Percentiles rank a stretch among this genome's conserved stretches.
These are phyloP conservation scores for Myotis yumanensis DNA, from an alignment of 2,113 vertebrate species.

Conservation along the genomic window DNA sequence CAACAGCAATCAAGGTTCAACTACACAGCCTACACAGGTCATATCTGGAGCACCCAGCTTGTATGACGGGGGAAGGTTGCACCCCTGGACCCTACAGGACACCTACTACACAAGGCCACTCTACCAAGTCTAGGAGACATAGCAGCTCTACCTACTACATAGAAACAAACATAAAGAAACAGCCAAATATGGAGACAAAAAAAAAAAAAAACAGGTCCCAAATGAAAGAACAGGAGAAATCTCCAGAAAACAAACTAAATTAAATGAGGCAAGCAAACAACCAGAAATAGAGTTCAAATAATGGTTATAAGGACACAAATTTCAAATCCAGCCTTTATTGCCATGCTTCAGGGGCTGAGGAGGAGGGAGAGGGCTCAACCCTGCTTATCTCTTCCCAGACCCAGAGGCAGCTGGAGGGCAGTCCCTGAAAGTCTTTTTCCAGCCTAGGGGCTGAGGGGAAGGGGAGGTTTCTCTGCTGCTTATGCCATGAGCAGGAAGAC, in stretches of 20 bases:
- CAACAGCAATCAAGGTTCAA: background rate
- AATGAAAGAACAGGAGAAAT: too few relatives aligned
- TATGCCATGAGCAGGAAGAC: background rate
- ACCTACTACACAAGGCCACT: too few relatives aligned
- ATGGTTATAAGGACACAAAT: background rate
- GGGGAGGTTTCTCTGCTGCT: background rate
- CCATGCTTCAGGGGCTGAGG: background rate
- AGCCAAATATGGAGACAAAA: too few relatives aligned
- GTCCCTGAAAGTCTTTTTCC: background rate
- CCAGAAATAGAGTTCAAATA: background rate
- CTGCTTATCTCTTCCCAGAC: background rate
- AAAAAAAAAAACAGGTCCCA: too few relatives aligned
- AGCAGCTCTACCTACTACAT: too few relatives aligned
- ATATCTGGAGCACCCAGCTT: background rate
- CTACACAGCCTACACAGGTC: background rate
- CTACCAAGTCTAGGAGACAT: too few relatives aligned
- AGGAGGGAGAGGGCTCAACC: background rate
- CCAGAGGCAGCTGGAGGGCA: background rate
- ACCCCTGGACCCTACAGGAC: background rate
- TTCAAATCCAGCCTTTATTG: constrained; percentile 60
- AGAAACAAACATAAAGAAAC: too few relatives aligned
- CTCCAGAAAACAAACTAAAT: background rate
- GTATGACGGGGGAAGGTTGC: background rate
- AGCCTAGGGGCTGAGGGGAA: background rate
- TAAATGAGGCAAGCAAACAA: background rate